Conservation (phyloP, 2,888 invertebrate species). For the Drosophila paramelanica region DNA sequence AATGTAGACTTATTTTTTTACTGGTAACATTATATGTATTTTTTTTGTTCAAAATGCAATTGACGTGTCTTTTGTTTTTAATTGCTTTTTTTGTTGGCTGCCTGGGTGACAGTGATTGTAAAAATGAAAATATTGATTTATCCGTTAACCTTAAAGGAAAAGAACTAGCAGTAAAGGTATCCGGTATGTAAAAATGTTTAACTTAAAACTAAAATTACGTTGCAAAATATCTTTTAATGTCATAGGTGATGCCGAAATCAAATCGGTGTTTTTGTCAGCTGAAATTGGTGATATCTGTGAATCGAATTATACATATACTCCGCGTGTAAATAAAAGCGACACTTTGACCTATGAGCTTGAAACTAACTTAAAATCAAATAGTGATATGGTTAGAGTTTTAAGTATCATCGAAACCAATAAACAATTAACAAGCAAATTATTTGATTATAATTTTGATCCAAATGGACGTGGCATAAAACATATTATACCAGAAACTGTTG, state of each 20-base stretch:
- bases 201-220: not conserved
- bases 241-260: conserved; percentile 18
- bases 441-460: conserved; percentile 13
- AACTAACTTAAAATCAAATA: not conserved
- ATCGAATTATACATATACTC: not conserved
- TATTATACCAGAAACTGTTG: not conserved
- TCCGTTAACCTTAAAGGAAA: not conserved
- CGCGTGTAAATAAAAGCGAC: not conserved
- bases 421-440: conserved; percentile 6
- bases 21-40: too few species aligned
- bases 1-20: not conserved
- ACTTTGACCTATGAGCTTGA: not conserved
- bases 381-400: conserved; percentile 11
- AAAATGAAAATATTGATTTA: not conserved
- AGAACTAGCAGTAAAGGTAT: not conserved
- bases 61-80: not conserved
- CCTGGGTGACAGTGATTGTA: not conserved
- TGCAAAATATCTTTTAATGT: not conserved
- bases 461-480: conserved; percentile 2
- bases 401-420: conserved; percentile 15
- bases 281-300: conserved; percentile 4
- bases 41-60: not conserved
- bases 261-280: conserved; percentile 24
- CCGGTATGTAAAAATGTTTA: conserved; percentile 3
- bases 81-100: conserved; percentile 1